These are phyloP conservation scores for Rhegmatorhina hoffmannsi DNA, from an alignment of 2,113 vertebrate species.

Conservation along the genomic window DNA sequence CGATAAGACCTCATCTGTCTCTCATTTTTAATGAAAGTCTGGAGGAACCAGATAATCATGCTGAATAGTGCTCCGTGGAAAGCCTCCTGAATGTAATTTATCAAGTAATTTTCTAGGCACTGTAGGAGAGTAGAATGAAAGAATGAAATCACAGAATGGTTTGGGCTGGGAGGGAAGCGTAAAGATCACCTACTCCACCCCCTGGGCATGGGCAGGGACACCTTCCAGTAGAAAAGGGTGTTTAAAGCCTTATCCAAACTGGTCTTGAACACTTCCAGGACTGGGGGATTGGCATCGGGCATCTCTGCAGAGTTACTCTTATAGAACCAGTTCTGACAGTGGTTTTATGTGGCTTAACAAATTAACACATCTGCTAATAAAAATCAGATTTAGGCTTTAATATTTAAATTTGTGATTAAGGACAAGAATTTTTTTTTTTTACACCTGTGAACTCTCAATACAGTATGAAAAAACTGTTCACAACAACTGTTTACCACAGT, in stretches of 20 bases:
- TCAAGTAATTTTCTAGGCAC: not conserved
- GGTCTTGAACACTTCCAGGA: not conserved
- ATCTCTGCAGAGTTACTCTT: not conserved
- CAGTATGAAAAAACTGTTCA: not conserved
- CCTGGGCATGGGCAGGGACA: not conserved
- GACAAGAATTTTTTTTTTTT: not conserved
- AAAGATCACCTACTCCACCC: not conserved
- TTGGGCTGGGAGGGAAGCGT: not conserved
- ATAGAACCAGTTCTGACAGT: not conserved
- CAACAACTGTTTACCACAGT: not conserved
- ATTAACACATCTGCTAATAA: not conserved
- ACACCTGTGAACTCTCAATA: not conserved
- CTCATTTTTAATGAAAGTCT: not conserved
- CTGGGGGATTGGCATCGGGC: not conserved
- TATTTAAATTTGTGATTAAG: not conserved
- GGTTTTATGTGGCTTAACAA: not conserved
- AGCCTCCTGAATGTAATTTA: not conserved
- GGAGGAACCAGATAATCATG: not conserved
- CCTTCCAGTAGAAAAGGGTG: not conserved
- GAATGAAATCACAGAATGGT: not conserved
- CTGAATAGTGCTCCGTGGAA: not conserved
- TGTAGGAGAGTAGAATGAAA: not conserved
- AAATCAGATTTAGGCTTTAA: not conserved
- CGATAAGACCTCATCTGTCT: not conserved
- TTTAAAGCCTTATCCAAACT: accelerated